phyloP scores from a whole-genome alignment of 2,113 vertebrate genomes.

The Delphinus delphis region DNA sequence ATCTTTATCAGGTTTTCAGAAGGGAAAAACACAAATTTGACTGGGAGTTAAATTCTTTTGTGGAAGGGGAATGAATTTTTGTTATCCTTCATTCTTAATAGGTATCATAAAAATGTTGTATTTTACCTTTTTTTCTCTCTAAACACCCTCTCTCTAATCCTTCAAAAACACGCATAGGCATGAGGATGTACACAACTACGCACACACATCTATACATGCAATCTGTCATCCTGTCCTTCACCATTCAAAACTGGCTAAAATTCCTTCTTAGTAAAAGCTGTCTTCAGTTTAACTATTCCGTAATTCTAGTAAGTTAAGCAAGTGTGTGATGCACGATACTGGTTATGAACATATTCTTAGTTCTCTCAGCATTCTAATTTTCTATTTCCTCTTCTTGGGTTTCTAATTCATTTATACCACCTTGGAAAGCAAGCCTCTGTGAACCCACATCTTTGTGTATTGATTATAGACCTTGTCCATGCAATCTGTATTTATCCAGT shows the following conservation, averaged over 20 bases:
- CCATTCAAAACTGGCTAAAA: not conserved
- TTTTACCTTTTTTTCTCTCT: not conserved
- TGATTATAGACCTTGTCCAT: not conserved
- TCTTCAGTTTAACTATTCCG: not conserved
- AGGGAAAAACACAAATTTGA: not conserved
- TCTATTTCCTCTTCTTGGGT: not conserved
- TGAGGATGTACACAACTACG: not conserved
- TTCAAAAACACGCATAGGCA: not conserved
- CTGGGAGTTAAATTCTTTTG: not conserved
- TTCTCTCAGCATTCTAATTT: not conserved
- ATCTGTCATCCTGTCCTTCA: not conserved
- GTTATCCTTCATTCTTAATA: not conserved
- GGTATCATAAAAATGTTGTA: not conserved
- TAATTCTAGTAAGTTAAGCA: not conserved
- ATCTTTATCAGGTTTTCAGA: not conserved
- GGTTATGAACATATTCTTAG: not conserved
- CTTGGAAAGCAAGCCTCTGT: not conserved
- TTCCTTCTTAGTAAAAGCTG: not conserved
- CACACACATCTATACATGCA: not conserved
- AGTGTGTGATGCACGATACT: not conserved
- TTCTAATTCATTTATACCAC: not conserved
- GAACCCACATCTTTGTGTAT: not conserved
- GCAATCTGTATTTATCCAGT: not conserved
- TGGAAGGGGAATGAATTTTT: not conserved
- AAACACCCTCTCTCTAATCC: not conserved